These are phyloP conservation scores for Spermophilus dauricus DNA, from an alignment of 2,113 vertebrate genomes.

Conservation along the genomic window DNA sequence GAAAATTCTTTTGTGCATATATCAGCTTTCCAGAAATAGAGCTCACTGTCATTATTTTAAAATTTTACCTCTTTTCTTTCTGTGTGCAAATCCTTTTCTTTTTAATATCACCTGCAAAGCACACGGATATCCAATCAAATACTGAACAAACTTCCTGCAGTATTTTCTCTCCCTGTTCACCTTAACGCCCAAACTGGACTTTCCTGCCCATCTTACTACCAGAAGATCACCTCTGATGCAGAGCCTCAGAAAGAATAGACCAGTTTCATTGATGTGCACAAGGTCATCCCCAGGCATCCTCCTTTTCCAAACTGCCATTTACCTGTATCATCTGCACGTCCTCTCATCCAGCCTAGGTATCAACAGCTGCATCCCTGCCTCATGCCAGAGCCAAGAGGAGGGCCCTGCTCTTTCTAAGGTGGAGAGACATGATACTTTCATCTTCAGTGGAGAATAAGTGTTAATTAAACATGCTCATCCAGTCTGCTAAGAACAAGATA, in stretches of 20 bases:
- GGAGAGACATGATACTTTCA: conserved; percentile 10
- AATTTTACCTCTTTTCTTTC: conserved; percentile 73
- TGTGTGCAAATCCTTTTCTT: conserved; percentile 62
- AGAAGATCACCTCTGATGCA: conserved; percentile 80
- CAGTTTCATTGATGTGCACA: conserved; percentile 77
- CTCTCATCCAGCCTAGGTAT: conserved; percentile 75
- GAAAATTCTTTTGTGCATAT: not conserved
- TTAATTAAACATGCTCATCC: conserved; percentile 62
- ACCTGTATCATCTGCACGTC: conserved; percentile 72
- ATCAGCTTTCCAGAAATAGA: conserved; percentile 15
- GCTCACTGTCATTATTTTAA: not conserved
- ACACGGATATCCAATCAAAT: conserved; percentile 48
- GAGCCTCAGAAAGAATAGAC: conserved; percentile 79
- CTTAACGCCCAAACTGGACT: conserved; percentile 73
- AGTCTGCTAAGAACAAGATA: not conserved
- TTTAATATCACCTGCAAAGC: conserved; percentile 72
- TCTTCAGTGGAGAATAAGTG: conserved; percentile 40
- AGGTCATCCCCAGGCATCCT: conserved; percentile 87
- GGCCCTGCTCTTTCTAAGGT: conserved; percentile 70
- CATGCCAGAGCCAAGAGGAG: conserved; percentile 57
- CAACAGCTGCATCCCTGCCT: conserved; percentile 80
- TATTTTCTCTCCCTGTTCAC: conserved; percentile 60
- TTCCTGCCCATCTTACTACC: conserved; percentile 79
- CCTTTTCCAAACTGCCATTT: conserved; percentile 82
- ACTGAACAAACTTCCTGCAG: conserved; percentile 72